Percentiles rank a stretch among this genome's conserved stretches.
Evolutionary conservation across 2,888 invertebrate genomes (phyloP).

Genomic region (Harpalus rufipes): DNA sequence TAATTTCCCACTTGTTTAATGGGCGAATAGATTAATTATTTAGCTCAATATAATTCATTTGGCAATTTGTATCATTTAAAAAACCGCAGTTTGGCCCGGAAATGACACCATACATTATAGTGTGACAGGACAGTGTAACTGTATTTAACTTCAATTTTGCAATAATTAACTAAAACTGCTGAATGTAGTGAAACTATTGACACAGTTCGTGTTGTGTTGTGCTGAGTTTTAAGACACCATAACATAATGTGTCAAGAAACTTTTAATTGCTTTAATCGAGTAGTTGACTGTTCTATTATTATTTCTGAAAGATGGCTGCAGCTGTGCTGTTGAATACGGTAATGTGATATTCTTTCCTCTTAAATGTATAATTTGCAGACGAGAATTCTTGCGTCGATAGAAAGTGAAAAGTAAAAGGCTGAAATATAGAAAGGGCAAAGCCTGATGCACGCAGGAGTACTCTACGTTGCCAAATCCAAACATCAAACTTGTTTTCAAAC

Average conservation of each 20-base stretch:
- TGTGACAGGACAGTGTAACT: not conserved
- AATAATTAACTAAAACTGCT: not conserved
- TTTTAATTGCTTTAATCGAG: constrained; percentile 45
- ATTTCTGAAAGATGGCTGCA: constrained; percentile 42
- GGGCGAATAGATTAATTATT: too few relatives aligned
- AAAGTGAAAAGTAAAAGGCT: constrained; percentile 57
- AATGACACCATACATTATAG: too few relatives aligned
- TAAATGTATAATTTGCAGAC: constrained; percentile 51
- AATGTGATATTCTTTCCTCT: constrained; percentile 48
- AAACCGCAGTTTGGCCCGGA: too few relatives aligned
- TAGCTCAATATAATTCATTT: too few relatives aligned
- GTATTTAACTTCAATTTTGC: not conserved
- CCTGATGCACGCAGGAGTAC: constrained; percentile 23
- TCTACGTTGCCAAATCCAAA: constrained; percentile 4
- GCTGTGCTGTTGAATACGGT: constrained; percentile 17
- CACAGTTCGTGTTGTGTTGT: constrained; percentile 23
- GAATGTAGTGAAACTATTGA: constrained; percentile 23
- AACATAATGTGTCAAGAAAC: constrained; percentile 51
- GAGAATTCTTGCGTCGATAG: constrained; percentile 54
- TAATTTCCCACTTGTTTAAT: too few relatives aligned
- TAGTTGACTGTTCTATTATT: constrained; percentile 49
- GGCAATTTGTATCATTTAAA: too few relatives aligned
- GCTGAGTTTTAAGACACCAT: not conserved
- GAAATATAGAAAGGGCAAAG: constrained; percentile 53
- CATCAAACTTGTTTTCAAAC: constrained; percentile 25